Conservation (phyloP, 2,797 vertebrate genomes). For the Melopsittacus undulatus region DNA sequence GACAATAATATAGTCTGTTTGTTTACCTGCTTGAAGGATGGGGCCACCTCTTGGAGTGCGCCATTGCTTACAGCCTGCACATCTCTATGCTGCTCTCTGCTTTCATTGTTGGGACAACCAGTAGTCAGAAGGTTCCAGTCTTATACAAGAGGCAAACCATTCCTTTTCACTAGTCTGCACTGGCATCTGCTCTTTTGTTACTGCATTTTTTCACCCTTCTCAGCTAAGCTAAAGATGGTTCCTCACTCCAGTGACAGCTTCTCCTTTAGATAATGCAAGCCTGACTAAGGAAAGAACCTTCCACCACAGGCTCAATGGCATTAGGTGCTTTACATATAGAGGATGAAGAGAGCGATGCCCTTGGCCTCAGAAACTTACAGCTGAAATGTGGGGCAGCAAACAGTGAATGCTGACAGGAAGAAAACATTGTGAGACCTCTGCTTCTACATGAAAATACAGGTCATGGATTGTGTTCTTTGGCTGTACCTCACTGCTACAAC, state of each 20-base stretch:
- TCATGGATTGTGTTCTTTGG: background rate
- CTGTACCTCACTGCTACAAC: background rate
- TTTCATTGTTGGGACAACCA: background rate
- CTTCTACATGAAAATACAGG: background rate
- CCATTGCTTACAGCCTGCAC: fast-evolving
- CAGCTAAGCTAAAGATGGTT: background rate
- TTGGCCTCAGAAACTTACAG: background rate
- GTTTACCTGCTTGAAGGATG: background rate
- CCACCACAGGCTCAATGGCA: background rate
- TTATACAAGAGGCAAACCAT: fast-evolving
- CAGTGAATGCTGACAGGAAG: background rate
- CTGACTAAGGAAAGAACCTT: background rate
- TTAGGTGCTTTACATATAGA: background rate
- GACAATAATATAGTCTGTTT: fast-evolving
- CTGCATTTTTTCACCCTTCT: background rate
- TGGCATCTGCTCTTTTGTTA: fast-evolving
- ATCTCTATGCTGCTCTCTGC: background rate
- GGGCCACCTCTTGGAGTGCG: background rate
- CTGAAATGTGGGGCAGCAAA: background rate
- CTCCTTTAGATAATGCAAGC: background rate
- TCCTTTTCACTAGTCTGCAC: background rate
- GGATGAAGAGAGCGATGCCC: background rate
- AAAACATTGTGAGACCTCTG: background rate
- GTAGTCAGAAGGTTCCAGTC: background rate
- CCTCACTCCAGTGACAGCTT: background rate